Evolutionary conservation across 2,113 vertebrate species (phyloP), one percentile per base, ranked within the genome.

Genomic region (Cricetomys ansorgei): DNA sequence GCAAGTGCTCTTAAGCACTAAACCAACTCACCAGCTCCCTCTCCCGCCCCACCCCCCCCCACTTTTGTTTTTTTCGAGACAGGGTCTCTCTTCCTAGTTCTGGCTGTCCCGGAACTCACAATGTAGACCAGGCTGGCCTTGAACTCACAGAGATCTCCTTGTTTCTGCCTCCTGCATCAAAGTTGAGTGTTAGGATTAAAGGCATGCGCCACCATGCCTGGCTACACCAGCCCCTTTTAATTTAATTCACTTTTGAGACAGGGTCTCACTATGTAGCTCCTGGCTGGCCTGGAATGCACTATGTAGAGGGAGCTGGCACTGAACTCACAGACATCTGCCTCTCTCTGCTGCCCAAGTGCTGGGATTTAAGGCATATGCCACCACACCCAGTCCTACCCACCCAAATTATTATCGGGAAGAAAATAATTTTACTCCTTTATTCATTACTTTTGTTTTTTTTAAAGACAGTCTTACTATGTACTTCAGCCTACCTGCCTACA

Each of bases 401-500:
- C 29, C 85, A 83, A 96, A 77, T 81, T 25, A 93, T 7, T 67
- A 25, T 3, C 84, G 45, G n/a, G 12, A 95, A 96, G 64, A n/a
- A 88, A 91, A 80, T 19, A 50, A 25, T 62, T 85, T 96, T 62
- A 89, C 43, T 92, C 43, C 23, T 88, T 88, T 72, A 88, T 94
- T 95, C 94, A 21, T 55, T 79, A 16, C 31, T n/a, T 80, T 37
- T 85, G 37, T 64, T 43, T 37, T 70, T 40, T 55, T 70, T n/a
- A 29, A 25, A 88, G 34, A 55, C 31, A 70, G 85, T 19, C 85
- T 88, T 88, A n/a, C 12, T 87, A 23, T 87, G 40, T 65, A 45
- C 43, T 8, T 59, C n/a, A 31, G 59, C 62, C 17, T 29, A 70
- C 34, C 67, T 10, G 25, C 69, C 86, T n/a, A 73, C 25, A 31